Percentiles rank a stretch among this genome's conserved stretches.
These are phyloP conservation scores for Hoplodrina blanda DNA, from an alignment of 2,888 invertebrate genomes.

Conservation along the genomic window DNA sequence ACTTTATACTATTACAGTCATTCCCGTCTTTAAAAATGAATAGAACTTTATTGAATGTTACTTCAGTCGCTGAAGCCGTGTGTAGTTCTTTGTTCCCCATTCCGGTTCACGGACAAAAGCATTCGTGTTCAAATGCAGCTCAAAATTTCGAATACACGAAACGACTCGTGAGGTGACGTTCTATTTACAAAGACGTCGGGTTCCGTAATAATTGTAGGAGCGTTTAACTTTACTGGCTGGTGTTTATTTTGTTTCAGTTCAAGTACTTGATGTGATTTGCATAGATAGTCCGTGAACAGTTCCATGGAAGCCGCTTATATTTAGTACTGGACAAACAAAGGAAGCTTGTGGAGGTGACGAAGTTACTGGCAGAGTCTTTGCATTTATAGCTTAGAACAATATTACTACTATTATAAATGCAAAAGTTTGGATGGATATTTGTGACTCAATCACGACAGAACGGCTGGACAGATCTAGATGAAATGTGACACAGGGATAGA, in stretches of 20 bases:
- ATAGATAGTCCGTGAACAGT: conserved; percentile 56
- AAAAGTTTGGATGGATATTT: too few relatives aligned
- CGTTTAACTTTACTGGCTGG: conserved; percentile 42
- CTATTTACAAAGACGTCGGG: conserved; percentile 59
- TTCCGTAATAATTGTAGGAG: conserved; percentile 42
- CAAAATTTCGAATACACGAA: conserved; percentile 71
- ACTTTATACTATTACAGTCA: conserved; percentile 8
- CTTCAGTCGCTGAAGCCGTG: conserved; percentile 48
- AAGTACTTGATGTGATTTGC: conserved; percentile 57
- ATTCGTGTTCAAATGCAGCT: conserved; percentile 75
- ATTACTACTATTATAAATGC: neutral
- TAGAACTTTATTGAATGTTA: conserved; percentile 55
- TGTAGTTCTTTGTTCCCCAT: conserved; percentile 67
- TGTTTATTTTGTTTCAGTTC: conserved; percentile 51
- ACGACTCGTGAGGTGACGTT: conserved; percentile 71
- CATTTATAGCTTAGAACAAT: conserved; percentile 34
- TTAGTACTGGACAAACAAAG: conserved; percentile 58
- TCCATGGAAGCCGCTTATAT: conserved; percentile 56
- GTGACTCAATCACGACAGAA: too few relatives aligned
- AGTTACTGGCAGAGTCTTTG: conserved; percentile 36
- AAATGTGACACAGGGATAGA: too few relatives aligned
- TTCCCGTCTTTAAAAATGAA: conserved; percentile 34
- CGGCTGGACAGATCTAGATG: too few relatives aligned
- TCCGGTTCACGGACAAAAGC: conserved; percentile 73
- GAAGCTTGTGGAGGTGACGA: conserved; percentile 47